Conservation (phyloP, 1,140 invertebrate genomes). For the Diploscapter pachys region DNA sequence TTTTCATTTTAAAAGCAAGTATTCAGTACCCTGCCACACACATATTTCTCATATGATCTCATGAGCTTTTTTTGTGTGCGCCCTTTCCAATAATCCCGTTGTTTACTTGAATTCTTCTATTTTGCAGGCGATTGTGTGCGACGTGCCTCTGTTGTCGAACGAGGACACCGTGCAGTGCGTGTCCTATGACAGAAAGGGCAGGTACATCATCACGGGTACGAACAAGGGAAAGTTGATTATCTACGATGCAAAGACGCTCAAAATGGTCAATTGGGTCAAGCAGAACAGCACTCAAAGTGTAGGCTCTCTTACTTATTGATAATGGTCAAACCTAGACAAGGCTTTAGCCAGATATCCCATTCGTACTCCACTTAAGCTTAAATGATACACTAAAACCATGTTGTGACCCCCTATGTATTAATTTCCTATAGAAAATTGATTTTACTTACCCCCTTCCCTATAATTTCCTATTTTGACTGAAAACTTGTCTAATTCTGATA, state of each 20-base stretch:
- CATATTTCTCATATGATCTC: too few species aligned
- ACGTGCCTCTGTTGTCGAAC: not conserved
- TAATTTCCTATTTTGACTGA: not conserved
- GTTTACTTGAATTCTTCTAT: too few species aligned
- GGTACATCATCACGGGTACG: constrained; percentile 92
- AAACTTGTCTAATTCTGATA: not conserved
- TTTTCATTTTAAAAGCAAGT: not conserved
- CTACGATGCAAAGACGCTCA: constrained; percentile 34
- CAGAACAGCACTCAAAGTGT: constrained; percentile 24
- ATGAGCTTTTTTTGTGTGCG: too few species aligned
- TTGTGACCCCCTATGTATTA: not conserved
- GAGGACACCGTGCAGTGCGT: constrained; percentile 25
- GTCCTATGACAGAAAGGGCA: constrained; percentile 82
- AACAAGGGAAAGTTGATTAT: constrained; percentile 76
- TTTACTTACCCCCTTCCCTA: not conserved
- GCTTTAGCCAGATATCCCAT: too few species aligned
- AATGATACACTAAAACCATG: not conserved
- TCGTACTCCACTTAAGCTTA: too few species aligned
- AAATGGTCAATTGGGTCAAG: constrained; percentile 29
- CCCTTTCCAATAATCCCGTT: too few species aligned
- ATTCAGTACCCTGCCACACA: not conserved
- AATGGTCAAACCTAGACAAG: too few species aligned
- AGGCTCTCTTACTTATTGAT: constrained; percentile 13
- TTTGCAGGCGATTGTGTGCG: not conserved
- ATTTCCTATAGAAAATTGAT: not conserved